Conservation (phyloP, 2,888 invertebrate genomes). For the Galeopsomyia nigrocyanea region DNA sequence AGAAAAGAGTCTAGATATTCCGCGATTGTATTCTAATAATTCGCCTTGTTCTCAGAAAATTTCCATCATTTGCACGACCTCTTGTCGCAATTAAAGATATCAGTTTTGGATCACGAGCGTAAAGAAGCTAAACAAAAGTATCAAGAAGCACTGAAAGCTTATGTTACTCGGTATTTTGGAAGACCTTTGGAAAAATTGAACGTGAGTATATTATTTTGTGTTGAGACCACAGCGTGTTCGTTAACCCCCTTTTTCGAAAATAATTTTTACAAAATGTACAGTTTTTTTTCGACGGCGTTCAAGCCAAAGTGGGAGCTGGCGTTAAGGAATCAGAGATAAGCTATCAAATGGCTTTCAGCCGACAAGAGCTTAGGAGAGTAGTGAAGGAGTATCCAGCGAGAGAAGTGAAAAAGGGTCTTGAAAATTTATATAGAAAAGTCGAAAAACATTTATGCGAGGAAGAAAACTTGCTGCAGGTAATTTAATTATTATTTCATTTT, state of each 20-base stretch:
- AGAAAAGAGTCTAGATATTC: neutral
- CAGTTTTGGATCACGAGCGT: conserved; percentile 86
- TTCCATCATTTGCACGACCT: conserved; percentile 93
- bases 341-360: conserved; percentile 97
- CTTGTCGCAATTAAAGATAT: conserved; percentile 89
- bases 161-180: conserved; percentile 96
- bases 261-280: conserved; percentile 67
- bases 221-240: too few species aligned
- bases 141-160: conserved; percentile 88
- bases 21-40: neutral
- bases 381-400: conserved; percentile 94
- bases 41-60: conserved; percentile 78
- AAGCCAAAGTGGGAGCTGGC: conserved; percentile 92
- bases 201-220: conserved; percentile 69
- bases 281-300: conserved; percentile 97
- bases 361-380: conserved; percentile 95
- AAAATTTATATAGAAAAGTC: conserved; percentile 93
- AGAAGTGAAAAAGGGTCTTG: conserved; percentile 93
- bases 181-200: conserved; percentile 92
- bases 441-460: conserved; percentile 98
- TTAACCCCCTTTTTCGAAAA: too few species aligned
- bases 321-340: conserved; percentile 97
- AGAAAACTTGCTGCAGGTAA: conserved; percentile 86
- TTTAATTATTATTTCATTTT: conserved; percentile 10
- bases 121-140: conserved; percentile 93